A percentile compares a stretch with the other conserved stretches of the same genome.
Conservation (phyloP, 2,888 invertebrate species). For the Amblyjoppa proteus region DNA sequence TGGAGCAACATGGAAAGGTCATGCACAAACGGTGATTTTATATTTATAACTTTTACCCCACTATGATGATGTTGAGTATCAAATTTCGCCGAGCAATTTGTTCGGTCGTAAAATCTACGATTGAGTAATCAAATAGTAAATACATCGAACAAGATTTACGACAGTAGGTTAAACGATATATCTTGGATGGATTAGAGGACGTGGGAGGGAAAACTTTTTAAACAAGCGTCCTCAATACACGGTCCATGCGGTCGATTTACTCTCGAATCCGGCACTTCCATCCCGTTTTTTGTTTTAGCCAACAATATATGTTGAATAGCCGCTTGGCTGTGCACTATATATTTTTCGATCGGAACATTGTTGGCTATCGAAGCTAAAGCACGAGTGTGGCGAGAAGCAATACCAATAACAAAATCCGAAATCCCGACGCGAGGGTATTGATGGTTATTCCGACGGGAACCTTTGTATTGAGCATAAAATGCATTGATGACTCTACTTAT, state of each 20-base stretch:
- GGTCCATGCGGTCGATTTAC: constrained; percentile 6
- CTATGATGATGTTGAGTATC: background rate
- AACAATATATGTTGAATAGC: background rate
- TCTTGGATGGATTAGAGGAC: background rate
- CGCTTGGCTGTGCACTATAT: background rate
- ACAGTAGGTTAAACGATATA: background rate
- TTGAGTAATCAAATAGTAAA: background rate
- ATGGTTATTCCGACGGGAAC: background rate
- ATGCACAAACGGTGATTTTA: background rate
- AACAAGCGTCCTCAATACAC: background rate
- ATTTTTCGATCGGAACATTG: background rate
- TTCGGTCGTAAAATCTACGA: background rate
- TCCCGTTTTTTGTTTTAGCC: background rate
- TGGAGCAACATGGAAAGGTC: background rate
- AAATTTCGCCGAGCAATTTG: background rate
- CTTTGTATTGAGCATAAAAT: background rate
- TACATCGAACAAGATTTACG: background rate
- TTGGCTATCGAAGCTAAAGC: background rate
- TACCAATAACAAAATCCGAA: constrained; percentile 2
- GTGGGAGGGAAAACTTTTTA: constrained; percentile 6
- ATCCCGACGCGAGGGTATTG: background rate
- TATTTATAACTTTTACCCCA: background rate
- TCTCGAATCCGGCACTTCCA: background rate
- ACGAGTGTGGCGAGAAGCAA: background rate
- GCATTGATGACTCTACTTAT: constrained; percentile 5